Evolutionary conservation across 2,888 invertebrate species (phyloP).

Genomic region (Lissonota sp.): DNA sequence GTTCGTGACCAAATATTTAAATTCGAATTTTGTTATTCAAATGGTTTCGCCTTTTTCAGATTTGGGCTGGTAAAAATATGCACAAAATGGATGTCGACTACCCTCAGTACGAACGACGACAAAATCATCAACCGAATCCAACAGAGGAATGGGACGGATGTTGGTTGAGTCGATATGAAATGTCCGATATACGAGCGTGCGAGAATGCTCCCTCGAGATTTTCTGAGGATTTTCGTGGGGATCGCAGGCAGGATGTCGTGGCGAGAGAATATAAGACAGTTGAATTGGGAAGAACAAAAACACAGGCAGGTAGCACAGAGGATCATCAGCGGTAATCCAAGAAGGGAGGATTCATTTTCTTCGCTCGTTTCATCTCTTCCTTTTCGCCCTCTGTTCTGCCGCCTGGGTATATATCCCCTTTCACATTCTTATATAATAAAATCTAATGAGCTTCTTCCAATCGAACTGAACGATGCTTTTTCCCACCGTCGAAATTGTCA

Average conservation of each 20-base stretch:
- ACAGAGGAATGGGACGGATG: neutral
- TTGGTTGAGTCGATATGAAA: neutral
- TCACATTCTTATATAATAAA: slow-evolving; percentile 32
- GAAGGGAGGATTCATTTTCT: slow-evolving; percentile 39
- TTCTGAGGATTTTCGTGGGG: slow-evolving; percentile 35
- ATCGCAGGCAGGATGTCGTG: slow-evolving; percentile 22
- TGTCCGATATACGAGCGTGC: too few relatives aligned
- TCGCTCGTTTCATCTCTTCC: slow-evolving; percentile 4
- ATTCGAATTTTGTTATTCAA: too few relatives aligned
- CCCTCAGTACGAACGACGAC: neutral
- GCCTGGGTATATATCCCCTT: slow-evolving; percentile 10
- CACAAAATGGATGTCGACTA: too few relatives aligned
- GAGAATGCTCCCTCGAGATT: slow-evolving; percentile 30
- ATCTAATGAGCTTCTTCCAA: slow-evolving; percentile 9
- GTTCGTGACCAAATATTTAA: too few relatives aligned
- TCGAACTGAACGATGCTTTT: neutral
- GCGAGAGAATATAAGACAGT: neutral
- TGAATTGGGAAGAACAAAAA: neutral
- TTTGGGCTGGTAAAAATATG: too few relatives aligned
- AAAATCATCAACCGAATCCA: neutral
- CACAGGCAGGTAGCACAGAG: neutral
- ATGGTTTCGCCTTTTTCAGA: too few relatives aligned
- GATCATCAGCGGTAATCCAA: slow-evolving; percentile 52
- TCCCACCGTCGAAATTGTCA: neutral
- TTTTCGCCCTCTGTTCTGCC: slow-evolving; percentile 10